These are phyloP conservation scores for Apostichopus japonicus DNA, from an alignment of 35 echinoderm and acorn worm species.

Conservation along the genomic window DNA sequence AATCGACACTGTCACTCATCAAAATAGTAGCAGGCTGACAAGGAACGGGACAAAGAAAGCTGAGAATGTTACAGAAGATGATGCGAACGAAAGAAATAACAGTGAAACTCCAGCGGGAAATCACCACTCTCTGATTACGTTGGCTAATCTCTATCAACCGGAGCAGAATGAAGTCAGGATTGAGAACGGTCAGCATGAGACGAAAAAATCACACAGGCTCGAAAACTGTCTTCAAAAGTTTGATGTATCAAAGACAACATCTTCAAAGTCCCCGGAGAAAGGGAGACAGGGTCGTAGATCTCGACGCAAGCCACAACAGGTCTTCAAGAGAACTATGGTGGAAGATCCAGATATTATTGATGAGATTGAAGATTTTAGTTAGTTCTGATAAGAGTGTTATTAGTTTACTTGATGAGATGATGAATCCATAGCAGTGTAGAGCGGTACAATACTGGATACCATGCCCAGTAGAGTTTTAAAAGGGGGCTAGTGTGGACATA, in stretches of 20 bases:
- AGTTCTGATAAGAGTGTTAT: not conserved
- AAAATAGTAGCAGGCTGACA: not conserved
- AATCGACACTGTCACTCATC: not conserved
- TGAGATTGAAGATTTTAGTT: constrained; percentile 42
- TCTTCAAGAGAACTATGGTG: constrained; percentile 20
- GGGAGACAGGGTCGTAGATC: constrained; percentile 1
- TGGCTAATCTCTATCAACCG: not conserved
- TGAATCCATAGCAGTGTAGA: too few species aligned
- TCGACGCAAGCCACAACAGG: constrained; percentile 40
- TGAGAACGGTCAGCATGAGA: not conserved
- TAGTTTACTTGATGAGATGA: too few species aligned
- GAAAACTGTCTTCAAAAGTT: not conserved
- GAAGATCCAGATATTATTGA: constrained; percentile 24
- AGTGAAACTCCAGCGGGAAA: not conserved
- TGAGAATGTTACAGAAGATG: too few species aligned
- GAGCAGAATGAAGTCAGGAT: not conserved
- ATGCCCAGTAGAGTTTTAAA: too few species aligned
- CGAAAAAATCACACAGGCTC: not conserved
- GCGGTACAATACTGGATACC: too few species aligned
- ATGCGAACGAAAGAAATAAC: not conserved
- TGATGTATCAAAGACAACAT: not conserved
- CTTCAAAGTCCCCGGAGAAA: not conserved
- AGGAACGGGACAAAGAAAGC: not conserved
- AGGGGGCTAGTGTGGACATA: too few species aligned
- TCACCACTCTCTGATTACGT: not conserved